Evolutionary conservation across 1,140 invertebrate species (phyloP).

Genomic region (Bombus confusus): DNA sequence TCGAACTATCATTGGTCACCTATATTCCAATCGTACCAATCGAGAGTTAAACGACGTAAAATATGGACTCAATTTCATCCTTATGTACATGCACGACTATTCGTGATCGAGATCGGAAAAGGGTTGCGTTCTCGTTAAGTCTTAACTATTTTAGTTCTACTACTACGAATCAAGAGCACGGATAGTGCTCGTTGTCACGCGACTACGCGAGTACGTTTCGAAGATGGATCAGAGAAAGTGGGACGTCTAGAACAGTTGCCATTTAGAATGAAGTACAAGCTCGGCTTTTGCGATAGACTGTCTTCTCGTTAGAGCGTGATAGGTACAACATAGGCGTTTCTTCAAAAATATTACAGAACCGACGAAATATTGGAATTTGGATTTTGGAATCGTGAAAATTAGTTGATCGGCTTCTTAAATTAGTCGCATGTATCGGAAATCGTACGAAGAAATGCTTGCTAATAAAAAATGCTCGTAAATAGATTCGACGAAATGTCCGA

Average conservation of each 20-base stretch:
- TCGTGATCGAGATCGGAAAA: not conserved
- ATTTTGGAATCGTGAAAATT: not conserved
- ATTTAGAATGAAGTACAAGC: not conserved
- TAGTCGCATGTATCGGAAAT: not conserved
- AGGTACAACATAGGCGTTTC: not conserved
- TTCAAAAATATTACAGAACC: no score
- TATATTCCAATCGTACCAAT: not conserved
- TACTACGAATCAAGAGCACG: not conserved
- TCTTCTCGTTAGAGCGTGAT: not conserved
- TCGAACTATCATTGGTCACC: not conserved
- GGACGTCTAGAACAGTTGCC: not conserved
- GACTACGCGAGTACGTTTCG: not conserved
- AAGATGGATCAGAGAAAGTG: not conserved
- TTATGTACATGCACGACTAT: not conserved
- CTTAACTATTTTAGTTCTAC: not conserved
- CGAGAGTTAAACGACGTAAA: not conserved
- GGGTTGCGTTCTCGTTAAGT: not conserved
- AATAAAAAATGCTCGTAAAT: not conserved
- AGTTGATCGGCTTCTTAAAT: not conserved
- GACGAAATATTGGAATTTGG: no score
- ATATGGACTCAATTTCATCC: not conserved
- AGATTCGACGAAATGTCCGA: not conserved
- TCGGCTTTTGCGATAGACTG: not conserved
- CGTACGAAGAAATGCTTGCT: not conserved
- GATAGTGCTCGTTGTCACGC: not conserved